A percentile compares a stretch with the other conserved stretches of the same genome.
Evolutionary conservation across 92 coral and sea anemone species (phyloP).

Genomic region (Bergia sp.): DNA sequence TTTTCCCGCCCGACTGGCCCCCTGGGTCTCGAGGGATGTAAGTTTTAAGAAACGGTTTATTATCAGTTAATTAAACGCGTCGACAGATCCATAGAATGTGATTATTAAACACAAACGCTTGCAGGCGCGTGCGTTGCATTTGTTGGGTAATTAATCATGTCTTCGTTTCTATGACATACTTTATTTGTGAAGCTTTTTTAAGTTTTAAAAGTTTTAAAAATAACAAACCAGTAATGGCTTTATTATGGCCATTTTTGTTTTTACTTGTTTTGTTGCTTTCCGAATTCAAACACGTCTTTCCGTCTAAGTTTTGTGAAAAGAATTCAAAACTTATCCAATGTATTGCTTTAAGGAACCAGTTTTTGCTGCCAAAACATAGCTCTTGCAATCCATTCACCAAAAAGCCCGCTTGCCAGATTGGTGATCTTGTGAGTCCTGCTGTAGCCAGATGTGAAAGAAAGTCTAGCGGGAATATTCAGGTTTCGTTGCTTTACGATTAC

Average conservation of each 20-base stretch:
- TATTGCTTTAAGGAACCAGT: conserved; percentile 79
- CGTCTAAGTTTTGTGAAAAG: conserved; percentile 72
- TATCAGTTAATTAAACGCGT: neutral
- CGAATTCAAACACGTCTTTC: neutral
- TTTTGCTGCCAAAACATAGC: conserved; percentile 73
- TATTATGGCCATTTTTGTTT: neutral
- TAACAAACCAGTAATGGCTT: conserved; percentile 5
- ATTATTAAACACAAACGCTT: neutral
- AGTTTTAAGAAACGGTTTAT: neutral
- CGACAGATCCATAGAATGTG: neutral
- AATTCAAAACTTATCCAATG: conserved; percentile 86
- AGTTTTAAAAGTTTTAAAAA: neutral
- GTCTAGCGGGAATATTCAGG: conserved; percentile 62
- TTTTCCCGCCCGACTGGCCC: too few species aligned
- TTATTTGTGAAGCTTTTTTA: neutral
- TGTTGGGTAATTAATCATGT: conserved; percentile 1
- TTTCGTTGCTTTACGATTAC: conserved; percentile 58
- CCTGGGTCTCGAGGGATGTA: too few species aligned
- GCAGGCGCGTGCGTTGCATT: conserved; percentile 10
- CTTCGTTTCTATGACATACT: conserved; percentile 22
- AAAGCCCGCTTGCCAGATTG: conserved; percentile 69
- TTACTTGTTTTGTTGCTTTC: conserved; percentile 12
- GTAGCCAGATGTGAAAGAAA: conserved; percentile 77
- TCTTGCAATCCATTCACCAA: conserved; percentile 78
- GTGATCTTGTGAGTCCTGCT: conserved; percentile 82